Evolutionary conservation across 2,113 vertebrate genomes (phyloP).

Genomic region (Indicator maculatus): DNA sequence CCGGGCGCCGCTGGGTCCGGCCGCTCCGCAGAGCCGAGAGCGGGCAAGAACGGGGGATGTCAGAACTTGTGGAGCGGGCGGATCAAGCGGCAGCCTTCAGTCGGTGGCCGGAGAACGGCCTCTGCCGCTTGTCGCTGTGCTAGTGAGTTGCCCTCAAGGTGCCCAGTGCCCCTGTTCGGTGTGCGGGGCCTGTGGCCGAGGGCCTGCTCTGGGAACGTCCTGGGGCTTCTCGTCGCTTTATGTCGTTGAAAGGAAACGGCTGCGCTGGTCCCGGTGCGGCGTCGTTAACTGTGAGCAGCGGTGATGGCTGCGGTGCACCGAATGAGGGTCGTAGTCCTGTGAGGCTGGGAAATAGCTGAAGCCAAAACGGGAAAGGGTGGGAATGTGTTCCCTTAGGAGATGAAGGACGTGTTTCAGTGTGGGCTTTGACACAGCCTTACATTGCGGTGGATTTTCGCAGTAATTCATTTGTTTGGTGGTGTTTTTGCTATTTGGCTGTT

Average conservation of each 20-base stretch:
- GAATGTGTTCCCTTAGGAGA: fast-evolving
- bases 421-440: fast-evolving
- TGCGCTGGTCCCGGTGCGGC: fast-evolving
- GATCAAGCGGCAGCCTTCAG: neutral
- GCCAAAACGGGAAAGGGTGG: fast-evolving
- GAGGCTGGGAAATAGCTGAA: fast-evolving
- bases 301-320: fast-evolving
- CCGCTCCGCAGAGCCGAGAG: neutral
- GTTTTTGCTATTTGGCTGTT: fast-evolving
- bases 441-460: fast-evolving
- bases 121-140: no score
- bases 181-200: no score
- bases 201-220: neutral
- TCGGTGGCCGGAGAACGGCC: neutral
- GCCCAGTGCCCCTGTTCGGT: neutral
- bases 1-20: neutral
- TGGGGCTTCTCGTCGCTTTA: fast-evolving
- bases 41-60: fast-evolving
- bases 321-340: fast-evolving
- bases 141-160: neutral
- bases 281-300: fast-evolving
- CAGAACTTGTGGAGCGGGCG: no score
- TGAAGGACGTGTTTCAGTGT: fast-evolving
- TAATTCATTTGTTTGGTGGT: fast-evolving
- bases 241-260: fast-evolving